Evolutionary conservation across 2,113 vertebrate genomes (phyloP).

Genomic region (Cololabis saira): DNA sequence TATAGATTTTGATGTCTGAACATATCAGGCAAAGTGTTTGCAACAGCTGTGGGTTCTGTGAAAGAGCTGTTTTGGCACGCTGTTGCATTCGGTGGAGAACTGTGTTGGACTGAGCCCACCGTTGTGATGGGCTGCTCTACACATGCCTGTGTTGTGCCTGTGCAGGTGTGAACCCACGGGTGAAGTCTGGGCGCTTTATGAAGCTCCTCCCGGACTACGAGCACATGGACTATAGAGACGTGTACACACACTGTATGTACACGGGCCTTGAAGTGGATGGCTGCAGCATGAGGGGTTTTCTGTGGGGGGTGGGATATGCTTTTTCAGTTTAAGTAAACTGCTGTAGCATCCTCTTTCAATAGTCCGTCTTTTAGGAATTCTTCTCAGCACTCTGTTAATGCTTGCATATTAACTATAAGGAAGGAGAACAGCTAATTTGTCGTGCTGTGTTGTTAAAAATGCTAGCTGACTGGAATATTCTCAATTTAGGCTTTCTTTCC

Average conservation of each 20-base stretch:
- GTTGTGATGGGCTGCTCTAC: slow-evolving; percentile 39
- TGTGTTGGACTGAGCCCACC: slow-evolving; percentile 19
- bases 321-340: slow-evolving; percentile 23
- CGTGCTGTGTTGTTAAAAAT: slow-evolving; percentile 22
- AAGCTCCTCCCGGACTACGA: slow-evolving; percentile 94
- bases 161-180: slow-evolving; percentile 92
- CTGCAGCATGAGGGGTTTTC: slow-evolving; percentile 43
- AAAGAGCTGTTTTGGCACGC: slow-evolving; percentile 13
- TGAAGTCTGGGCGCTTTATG: slow-evolving; percentile 94
- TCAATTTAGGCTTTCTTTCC: slow-evolving; percentile 17
- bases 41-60: background rate
- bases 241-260: slow-evolving; percentile 95
- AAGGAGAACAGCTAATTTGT: background rate
- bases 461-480: background rate
- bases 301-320: slow-evolving; percentile 3
- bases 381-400: slow-evolving; percentile 13
- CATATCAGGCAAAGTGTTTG: background rate
- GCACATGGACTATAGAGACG: slow-evolving; percentile 93
- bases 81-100: background rate
- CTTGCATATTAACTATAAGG: slow-evolving; percentile 14
- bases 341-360: slow-evolving; percentile 5
- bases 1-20: too few relatives aligned
- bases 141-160: slow-evolving; percentile 76
- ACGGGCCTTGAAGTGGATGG: slow-evolving; percentile 25
- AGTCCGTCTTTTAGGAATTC: background rate